Conservation (phyloP, 2,797 vertebrate genomes). For the Sebastes vulpes region DNA sequence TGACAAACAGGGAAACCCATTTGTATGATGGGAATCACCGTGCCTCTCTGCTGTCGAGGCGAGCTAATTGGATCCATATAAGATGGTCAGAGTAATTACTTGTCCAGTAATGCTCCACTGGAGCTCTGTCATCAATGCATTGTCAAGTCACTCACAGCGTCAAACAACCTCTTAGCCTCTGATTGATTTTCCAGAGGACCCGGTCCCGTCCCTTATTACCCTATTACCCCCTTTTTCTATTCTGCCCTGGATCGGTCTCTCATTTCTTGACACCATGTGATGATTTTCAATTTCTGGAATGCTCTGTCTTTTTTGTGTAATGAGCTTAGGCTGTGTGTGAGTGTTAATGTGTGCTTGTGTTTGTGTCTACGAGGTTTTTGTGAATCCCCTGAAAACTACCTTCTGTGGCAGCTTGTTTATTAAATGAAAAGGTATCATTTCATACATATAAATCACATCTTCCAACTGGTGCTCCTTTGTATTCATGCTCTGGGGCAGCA, state of each 20-base stretch:
- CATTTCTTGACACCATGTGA: slow-evolving; percentile 37
- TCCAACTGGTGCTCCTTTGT: background rate
- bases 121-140: slow-evolving; percentile 52
- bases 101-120: slow-evolving; percentile 58
- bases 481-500: background rate
- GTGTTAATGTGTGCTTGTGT: slow-evolving; percentile 15
- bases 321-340: background rate
- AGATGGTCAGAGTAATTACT: slow-evolving; percentile 71
- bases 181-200: slow-evolving; percentile 66
- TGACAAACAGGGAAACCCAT: slow-evolving; percentile 14
- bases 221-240: slow-evolving; percentile 34
- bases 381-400: background rate
- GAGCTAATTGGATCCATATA: slow-evolving; percentile 63
- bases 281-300: slow-evolving; percentile 60
- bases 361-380: slow-evolving; percentile 6
- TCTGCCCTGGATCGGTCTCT: slow-evolving; percentile 27
- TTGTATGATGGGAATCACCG: slow-evolving; percentile 15
- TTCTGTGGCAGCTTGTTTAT: background rate
- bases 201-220: slow-evolving; percentile 47
- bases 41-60: slow-evolving; percentile 1
- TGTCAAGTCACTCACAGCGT: slow-evolving; percentile 51
- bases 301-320: slow-evolving; percentile 29
- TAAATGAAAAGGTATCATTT: background rate
- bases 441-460: background rate
- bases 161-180: slow-evolving; percentile 68